These are phyloP conservation scores for Loxodonta africana DNA, from an alignment of 2,113 vertebrate genomes.

Conservation along the genomic window DNA sequence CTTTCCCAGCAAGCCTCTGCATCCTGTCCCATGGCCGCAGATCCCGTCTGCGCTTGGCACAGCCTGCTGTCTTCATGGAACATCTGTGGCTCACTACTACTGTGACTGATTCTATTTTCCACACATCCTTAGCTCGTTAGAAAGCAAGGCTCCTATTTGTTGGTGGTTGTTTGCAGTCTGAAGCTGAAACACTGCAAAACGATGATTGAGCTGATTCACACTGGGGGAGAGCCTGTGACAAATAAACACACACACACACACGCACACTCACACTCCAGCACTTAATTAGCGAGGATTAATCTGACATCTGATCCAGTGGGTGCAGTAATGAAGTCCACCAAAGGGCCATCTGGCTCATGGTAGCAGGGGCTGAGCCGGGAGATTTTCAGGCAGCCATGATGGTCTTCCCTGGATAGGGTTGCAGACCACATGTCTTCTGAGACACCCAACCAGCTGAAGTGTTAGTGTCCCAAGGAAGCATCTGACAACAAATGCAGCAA, in stretches of 20 bases:
- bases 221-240: constrained; percentile 53
- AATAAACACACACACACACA: constrained; percentile 41
- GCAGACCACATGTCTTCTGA: neutral
- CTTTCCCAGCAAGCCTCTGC: neutral
- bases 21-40: constrained; percentile 40
- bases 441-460: neutral
- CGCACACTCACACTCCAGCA: neutral
- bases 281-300: constrained; percentile 10
- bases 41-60: constrained; percentile 67
- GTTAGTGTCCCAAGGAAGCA: neutral
- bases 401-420: neutral
- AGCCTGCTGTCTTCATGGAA: constrained; percentile 63
- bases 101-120: constrained; percentile 81
- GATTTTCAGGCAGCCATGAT: neutral
- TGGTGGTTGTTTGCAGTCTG: constrained; percentile 83
- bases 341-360: neutral
- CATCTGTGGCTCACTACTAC: constrained; percentile 79
- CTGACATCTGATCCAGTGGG: neutral
- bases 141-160: constrained; percentile 83
- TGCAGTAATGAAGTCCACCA: neutral
- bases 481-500: neutral
- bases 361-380: neutral
- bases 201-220: constrained; percentile 79
- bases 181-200: constrained; percentile 75
- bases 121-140: constrained; percentile 80